A percentile compares a stretch with the other conserved stretches of the same genome.
Evolutionary conservation across 2,113 vertebrate species (phyloP).

Genomic region (Scomber scombrus): DNA sequence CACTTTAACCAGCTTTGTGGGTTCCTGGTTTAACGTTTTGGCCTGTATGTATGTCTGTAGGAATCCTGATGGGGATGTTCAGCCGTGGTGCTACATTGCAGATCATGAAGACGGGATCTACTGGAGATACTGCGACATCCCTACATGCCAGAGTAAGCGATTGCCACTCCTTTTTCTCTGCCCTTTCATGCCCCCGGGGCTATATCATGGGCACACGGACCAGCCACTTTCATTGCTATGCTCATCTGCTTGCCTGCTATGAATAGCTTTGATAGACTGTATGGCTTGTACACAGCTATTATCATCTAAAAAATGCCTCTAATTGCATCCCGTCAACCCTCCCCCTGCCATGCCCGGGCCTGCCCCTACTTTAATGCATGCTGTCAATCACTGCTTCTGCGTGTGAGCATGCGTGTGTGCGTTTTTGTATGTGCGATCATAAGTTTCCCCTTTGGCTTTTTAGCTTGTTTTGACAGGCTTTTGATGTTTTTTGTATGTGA

Average conservation of each 20-base stretch:
- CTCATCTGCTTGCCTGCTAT: conserved; percentile 58
- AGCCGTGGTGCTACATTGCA: conserved; percentile 96
- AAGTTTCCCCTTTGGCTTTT: conserved; percentile 61
- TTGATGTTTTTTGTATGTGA: conserved; percentile 15
- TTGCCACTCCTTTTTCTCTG: not conserved
- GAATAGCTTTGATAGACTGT: conserved; percentile 63
- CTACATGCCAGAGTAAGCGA: conserved; percentile 93
- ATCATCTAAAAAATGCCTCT: conserved; percentile 76
- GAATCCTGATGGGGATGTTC: conserved; percentile 96
- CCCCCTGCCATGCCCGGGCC: conserved; percentile 67
- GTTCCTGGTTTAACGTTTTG: not conserved
- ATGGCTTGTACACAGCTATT: conserved; percentile 67
- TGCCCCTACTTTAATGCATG: conserved; percentile 62
- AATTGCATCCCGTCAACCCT: conserved; percentile 76
- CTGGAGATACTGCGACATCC: conserved; percentile 97
- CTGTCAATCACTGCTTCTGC: conserved; percentile 67
- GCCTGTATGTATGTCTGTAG: conserved; percentile 76
- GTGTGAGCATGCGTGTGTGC: conserved; percentile 23
- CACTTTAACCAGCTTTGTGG: not conserved
- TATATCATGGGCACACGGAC: not conserved
- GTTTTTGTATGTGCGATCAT: conserved; percentile 19
- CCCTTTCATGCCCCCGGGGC: conserved; percentile 23
- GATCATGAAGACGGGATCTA: conserved; percentile 95
- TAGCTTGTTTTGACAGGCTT: conserved; percentile 67
- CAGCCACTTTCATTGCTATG: conserved; percentile 31